Evolutionary conservation across 2,888 invertebrate species (phyloP).

Genomic region (Oxystoma pomonae): DNA sequence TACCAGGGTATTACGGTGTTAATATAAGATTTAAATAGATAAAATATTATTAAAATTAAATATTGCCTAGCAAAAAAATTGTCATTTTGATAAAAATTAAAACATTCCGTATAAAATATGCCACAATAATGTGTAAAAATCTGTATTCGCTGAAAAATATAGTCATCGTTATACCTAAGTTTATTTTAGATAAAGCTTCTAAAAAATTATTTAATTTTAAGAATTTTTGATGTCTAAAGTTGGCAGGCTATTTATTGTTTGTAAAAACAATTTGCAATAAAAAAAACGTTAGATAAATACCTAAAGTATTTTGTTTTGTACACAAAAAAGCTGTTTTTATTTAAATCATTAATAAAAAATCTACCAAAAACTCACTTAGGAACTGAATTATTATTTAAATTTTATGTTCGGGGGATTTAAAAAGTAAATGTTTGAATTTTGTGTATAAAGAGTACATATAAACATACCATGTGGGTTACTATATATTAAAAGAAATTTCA

Average conservation of each 20-base stretch:
- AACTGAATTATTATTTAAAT: not conserved
- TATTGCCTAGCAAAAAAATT: conserved; percentile 1
- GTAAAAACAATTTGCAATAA: conserved; percentile 1
- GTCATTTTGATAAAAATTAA: not conserved
- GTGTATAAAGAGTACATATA: not conserved
- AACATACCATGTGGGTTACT: conserved; percentile 9
- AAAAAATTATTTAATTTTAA: not conserved
- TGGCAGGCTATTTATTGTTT: not conserved
- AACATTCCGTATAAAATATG: conserved; percentile 1
- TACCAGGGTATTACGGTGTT: not conserved
- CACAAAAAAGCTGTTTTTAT: not conserved
- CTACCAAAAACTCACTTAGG: not conserved
- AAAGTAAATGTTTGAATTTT: not conserved
- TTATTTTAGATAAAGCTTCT: conserved; percentile 1
- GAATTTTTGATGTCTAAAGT: not conserved
- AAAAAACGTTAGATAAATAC: conserved; percentile 1
- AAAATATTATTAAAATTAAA: not conserved
- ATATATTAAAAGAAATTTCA: not conserved
- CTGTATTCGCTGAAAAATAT: conserved; percentile 1
- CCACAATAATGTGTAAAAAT: not conserved
- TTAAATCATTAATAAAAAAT: conserved; percentile 1
- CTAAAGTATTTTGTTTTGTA: conserved; percentile 1
- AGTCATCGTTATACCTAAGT: not conserved
- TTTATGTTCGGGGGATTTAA: not conserved
- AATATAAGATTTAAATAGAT: conserved; percentile 1